These are phyloP conservation scores for Actinemys pallida DNA, from an alignment of 2,113 vertebrate species.

Conservation along the genomic window DNA sequence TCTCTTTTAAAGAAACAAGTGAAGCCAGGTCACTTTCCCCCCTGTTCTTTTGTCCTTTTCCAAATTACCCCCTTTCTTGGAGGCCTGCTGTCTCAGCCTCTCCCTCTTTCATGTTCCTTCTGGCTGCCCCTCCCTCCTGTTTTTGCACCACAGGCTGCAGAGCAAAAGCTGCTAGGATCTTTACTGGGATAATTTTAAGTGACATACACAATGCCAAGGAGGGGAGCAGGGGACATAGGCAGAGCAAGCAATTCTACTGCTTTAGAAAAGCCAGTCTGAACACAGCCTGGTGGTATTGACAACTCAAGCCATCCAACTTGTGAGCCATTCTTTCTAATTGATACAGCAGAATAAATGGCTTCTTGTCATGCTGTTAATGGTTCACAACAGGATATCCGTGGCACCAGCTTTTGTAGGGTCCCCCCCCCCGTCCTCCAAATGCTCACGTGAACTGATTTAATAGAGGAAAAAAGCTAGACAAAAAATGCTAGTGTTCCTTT, in stretches of 20 bases:
- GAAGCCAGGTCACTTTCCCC: background rate
- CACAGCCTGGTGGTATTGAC: background rate
- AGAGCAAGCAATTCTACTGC: background rate
- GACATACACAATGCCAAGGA: background rate
- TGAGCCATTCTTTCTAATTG: constrained; percentile 14
- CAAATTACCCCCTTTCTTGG: background rate
- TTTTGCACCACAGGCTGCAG: background rate
- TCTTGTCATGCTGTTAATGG: background rate
- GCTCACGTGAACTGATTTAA: background rate
- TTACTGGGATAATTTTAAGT: constrained; percentile 13
- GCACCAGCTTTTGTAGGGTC: background rate
- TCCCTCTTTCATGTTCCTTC: background rate
- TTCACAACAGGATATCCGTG: background rate
- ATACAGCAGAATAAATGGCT: constrained; percentile 39
- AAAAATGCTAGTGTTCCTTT: background rate
- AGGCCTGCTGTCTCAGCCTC: background rate
- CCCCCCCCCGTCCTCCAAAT: background rate
- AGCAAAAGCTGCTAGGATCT: constrained; percentile 47
- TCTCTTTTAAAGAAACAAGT: background rate
- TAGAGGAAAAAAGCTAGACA: background rate
- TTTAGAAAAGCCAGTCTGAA: background rate
- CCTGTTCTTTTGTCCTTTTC: background rate
- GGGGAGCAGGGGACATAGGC: background rate
- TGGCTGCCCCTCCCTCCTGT: background rate
- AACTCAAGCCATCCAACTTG: background rate